Evolutionary conservation across 2,113 vertebrate species (phyloP).

Genomic region (human (Homo sapiens)): GRCh38 chr1:18843501-18844000

Average conservation of each 20-base stretch:
- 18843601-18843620: neutral
- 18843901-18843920: neutral
- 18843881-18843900: neutral
- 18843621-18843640: neutral
- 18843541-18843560: neutral
- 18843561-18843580: too few relatives aligned
- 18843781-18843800: neutral
- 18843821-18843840: neutral
- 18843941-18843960: neutral
- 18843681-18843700: neutral
- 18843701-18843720: neutral
- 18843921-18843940: neutral
- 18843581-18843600: neutral
- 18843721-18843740: neutral
- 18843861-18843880: neutral
- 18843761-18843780: neutral
- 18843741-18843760: neutral
- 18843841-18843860: neutral
- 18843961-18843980: neutral
- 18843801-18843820: neutral
- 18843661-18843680: neutral
- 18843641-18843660: neutral
- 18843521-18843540: neutral
- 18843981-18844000: neutral
- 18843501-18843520: neutral